Base-by-base conservation (phyloP, 2,888 invertebrate species). In the Stegophylla sp. region DNA sequence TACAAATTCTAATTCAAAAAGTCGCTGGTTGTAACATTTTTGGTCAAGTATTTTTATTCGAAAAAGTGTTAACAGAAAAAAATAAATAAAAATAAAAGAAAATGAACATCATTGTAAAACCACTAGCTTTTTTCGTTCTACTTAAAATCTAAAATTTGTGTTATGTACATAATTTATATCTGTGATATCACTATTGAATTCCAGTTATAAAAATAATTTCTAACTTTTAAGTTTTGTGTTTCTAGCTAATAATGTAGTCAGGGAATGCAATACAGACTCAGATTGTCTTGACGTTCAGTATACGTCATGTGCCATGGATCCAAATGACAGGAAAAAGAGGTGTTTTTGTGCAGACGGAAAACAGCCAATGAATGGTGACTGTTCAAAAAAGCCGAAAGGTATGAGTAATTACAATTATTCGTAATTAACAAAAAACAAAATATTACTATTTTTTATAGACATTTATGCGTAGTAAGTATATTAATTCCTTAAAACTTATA, bases 271-370 rank as follows among this genome's bases (percentile, higher is more conserved):
- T 67, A 79, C 72, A 10, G 83, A 83, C 76, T 66, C 77, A 5
- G 82, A 82, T 63, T 83, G 83, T 73, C 53, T 76, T 17, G 63
- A 53, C 5, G 76, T 72, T 59, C 82, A 63, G 12, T 64, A 69
- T 48, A 83, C 82, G 26, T 83, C 83, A 3, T 83, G 83, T 61
- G 83, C 74, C 15, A 1, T 26, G 12, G 83, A 83, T 75, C 43
- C 63, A 13, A 45, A 15, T 1, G 82, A 83, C 51, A 82, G 63
- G 72, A 83, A 72, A 74, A 74, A 51, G 45, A 83, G 69, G 69
- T 83, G 83, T 69, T n/a, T 83, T 9, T 83, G 83, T 28, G 83
- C 83, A n/a, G 83, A 83, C 48, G 76, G 71, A 51, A 73, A 76
- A 56, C 74, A 26, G 20, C 83, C 83, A 17, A 23, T 23, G 17